A percentile compares a stretch with the other conserved stretches of the same genome.
Evolutionary conservation across 2,113 vertebrate genomes (phyloP).

Genomic region (Ovis aries): ARS-UI_Ramb_v3.0 NC_056079.1:11844001-11844500

Average conservation of each 20-base stretch:
- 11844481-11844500: conserved; percentile 56
- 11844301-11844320: conserved; percentile 79
- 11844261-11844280: conserved; percentile 82
- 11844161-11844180: conserved; percentile 80
- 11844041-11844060: conserved; percentile 79
- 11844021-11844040: conserved; percentile 83
- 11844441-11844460: conserved; percentile 56
- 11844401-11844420: conserved; percentile 65
- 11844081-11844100: conserved; percentile 82
- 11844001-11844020: conserved; percentile 72
- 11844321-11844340: conserved; percentile 78
- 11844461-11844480: conserved; percentile 1
- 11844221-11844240: conserved; percentile 83
- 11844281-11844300: conserved; percentile 74
- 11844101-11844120: conserved; percentile 84
- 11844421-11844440: conserved; percentile 49
- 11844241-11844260: conserved; percentile 84
- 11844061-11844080: conserved; percentile 81
- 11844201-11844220: conserved; percentile 89
- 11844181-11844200: conserved; percentile 84
- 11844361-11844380: conserved; percentile 71
- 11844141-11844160: conserved; percentile 82
- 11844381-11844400: conserved; percentile 63
- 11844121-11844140: conserved; percentile 85
- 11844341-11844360: conserved; percentile 75